Base-by-base conservation (phyloP, 2,113 vertebrate genomes). In the Dipodomys merriami region DNA sequence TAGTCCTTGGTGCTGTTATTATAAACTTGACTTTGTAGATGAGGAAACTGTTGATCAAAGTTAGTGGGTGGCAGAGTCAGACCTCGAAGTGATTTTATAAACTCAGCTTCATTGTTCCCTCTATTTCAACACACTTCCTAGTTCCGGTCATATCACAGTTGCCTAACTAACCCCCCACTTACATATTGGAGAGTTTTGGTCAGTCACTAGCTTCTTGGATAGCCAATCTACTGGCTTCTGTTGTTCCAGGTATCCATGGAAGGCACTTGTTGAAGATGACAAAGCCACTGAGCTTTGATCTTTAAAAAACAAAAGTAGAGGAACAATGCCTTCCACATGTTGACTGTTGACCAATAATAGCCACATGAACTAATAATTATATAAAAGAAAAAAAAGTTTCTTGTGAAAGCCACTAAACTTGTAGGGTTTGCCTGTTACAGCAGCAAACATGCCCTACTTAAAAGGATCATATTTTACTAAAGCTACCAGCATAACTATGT, bases 11-110 rank as follows among this genome's bases (percentile, higher is more conserved):
- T 95, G 62, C 78, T 71, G 33, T 33, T 74, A 67, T 72, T 67
- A 83, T 83, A 60, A 91, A 71, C n/a, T 77, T 86, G 80, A 92
- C 68, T 93, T 93, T 86, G 76, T 44, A 57, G 60, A 64, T 30
- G 33, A 91, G 78, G 39, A 84, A 91, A 87, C 49, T 71, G 11
- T 73, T 78, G 44, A 53, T 91, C 83, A 87, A 91, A 92, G 9
- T 60, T 39, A 29, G 16, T 86, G 19, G 46, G 11, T 68, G 35
- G 25, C 44, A 88, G 82, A 85, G 33, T 23, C 72, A 95, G 78
- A 91, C 85, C 39, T 93, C 87, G 88, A 85, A 82, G 44, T 18
- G 57, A 49, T 65, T 93, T 79, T 85, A 72, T 64, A 60, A 88
- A 57, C 33, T 93, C 35, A 35, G 79, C 27, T 84, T 88, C 27